phyloP scores from a whole-genome alignment of 2,113 vertebrate species.

The Theropithecus gelada region DNA sequence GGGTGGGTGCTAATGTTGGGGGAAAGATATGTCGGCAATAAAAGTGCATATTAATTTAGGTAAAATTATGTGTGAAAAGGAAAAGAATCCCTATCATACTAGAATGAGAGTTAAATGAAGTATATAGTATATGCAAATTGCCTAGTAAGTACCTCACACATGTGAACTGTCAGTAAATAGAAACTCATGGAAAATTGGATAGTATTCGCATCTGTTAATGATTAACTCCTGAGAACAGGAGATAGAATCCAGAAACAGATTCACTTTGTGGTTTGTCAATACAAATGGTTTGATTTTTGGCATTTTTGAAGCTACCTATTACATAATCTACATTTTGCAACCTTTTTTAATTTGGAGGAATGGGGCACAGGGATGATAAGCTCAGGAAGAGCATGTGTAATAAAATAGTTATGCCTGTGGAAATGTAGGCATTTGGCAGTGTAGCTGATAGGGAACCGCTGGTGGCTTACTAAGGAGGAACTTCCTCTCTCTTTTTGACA shows the following conservation, averaged over 20 bases:
- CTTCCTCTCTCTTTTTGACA: not conserved
- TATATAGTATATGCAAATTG: not conserved
- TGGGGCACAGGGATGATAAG: not conserved
- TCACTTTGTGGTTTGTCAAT: not conserved
- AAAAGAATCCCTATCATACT: not conserved
- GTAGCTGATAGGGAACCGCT: not conserved
- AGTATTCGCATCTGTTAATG: not conserved
- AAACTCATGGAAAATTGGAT: not conserved
- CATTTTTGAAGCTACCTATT: not conserved
- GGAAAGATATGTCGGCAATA: not conserved
- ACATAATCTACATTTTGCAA: not conserved
- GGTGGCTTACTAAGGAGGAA: not conserved
- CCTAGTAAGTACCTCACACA: not conserved
- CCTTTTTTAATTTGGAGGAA: not conserved
- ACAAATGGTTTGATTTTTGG: not conserved
- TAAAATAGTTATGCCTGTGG: not conserved
- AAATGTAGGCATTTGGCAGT: not conserved
- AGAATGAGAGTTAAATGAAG: constrained; percentile 16
- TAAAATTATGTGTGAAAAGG: not conserved
- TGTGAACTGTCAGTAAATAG: not conserved
- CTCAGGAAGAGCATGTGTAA: not conserved
- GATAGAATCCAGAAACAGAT: not conserved
- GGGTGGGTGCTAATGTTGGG: not conserved
- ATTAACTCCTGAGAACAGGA: not conserved
- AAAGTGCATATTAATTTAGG: not conserved